phyloP scores from a whole-genome alignment of 1,140 invertebrate genomes.

The Drosophila micromelanica region DNA sequence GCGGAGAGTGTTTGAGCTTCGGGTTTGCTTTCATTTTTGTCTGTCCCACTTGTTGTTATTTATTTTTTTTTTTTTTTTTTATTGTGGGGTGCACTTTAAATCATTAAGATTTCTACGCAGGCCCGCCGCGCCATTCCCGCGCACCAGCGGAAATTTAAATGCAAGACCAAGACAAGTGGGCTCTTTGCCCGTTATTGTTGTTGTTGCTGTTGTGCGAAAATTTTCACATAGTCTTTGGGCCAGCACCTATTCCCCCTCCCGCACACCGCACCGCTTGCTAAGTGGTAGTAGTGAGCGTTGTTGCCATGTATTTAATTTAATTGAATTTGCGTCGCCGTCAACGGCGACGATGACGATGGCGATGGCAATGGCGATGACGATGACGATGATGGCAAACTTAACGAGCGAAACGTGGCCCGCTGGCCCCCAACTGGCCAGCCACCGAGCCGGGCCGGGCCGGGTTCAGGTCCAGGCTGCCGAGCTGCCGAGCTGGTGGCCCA shows the following conservation, averaged over 20 bases:
- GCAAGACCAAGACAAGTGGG: constrained; percentile 58
- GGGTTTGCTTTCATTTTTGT: constrained; percentile 1
- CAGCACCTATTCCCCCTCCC: background rate
- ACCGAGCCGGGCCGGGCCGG: background rate
- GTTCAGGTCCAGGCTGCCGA: background rate
- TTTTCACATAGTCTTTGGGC: constrained; percentile 49
- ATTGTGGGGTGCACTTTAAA: constrained; percentile 77
- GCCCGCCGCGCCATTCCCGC: constrained; percentile 63
- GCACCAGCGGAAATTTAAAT: constrained; percentile 81
- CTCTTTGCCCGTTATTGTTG: constrained; percentile 10
- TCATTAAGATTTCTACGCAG: constrained; percentile 81
- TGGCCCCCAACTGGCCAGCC: constrained; percentile 23
- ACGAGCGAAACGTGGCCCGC: constrained; percentile 62
- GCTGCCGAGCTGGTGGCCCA: background rate
- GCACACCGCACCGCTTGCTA: constrained; percentile 3
- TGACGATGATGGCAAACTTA: constrained; percentile 62
- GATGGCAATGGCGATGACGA: constrained; percentile 41
- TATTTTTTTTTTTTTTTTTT: constrained; percentile 8
- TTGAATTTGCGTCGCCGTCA: constrained; percentile 72
- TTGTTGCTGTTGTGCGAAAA: constrained; percentile 68
- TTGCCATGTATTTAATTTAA: constrained; percentile 81
- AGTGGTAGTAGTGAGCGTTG: constrained; percentile 19
- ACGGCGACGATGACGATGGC: constrained; percentile 30
- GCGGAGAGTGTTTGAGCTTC: constrained; percentile 3
- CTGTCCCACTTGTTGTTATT: constrained; percentile 18